Base-by-base conservation (phyloP, 2,888 invertebrate species). In the Amblyteles armatorius region DNA sequence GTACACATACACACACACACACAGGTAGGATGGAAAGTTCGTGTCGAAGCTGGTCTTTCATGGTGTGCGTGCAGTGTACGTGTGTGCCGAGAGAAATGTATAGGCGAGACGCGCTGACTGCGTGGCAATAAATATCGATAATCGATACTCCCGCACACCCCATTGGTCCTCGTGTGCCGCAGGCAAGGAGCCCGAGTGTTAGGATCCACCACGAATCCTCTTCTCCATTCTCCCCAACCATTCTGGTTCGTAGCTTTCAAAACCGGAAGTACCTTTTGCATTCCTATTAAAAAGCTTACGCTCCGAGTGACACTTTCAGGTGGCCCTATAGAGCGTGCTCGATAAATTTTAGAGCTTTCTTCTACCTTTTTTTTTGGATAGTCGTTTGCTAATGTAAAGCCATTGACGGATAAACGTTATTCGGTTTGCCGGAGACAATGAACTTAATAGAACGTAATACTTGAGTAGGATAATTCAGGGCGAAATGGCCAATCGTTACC, bases 91-190 rank as follows among this genome's bases (percentile, higher is more conserved):
- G 82, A 57, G 55, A 83, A 74, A 88, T 89, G 87, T 88, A 88
- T 89, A 90, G 89, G 83, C 86, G 88, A 89, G 79, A 88, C 89
- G 86, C 89, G 88, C 88, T 88, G 90, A 89, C 90, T 90, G 90
- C 89, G 87, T 89, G 88, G 91, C 91, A 91, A 91, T 91, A 92
- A 91, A 91, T 91, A 91, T 91, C 90, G 91, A 89, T 91, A 90
- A 91, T 91, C 90, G 90, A 91, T 91, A 91, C 84, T 88, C 88
- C 84, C 77, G 86, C 88, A 89, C 86, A 87, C 87, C 87, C 90
- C 88, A 90, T 91, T 88, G 88, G 88, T 88, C 88, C 87, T 87
- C 84, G 82, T 83, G 87, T 86, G 88, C 85, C 85, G 83, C 86
- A 86, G 87, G 87, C 84, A 86, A 88, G 80, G 87, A 83, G 87